A percentile compares a stretch with the other conserved stretches of the same genome.
phyloP scores from a whole-genome alignment of 2,113 vertebrate species.

The Pyrgilauda ruficollis region DNA sequence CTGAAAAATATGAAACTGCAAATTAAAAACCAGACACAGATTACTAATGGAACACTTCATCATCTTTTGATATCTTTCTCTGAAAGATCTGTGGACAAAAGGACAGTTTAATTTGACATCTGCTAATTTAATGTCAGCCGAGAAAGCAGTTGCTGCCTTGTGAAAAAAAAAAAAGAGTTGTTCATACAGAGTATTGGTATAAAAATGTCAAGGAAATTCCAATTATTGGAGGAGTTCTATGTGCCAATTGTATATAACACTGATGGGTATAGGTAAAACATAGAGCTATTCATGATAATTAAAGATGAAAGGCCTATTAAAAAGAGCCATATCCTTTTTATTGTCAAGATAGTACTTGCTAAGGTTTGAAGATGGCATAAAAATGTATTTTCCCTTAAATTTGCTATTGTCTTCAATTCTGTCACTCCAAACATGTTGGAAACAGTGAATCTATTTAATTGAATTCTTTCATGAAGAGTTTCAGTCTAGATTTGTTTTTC shows the following conservation, averaged over 20 bases:
- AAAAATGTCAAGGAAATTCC: background rate
- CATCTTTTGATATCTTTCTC: background rate
- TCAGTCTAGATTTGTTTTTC: conserved; percentile 12
- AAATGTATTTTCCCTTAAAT: background rate
- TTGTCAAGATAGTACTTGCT: background rate
- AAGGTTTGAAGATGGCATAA: background rate
- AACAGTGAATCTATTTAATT: conserved; percentile 14
- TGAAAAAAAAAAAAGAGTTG: background rate
- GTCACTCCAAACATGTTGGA: background rate
- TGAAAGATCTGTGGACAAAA: background rate
- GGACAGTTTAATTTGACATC: background rate
- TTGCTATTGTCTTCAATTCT: background rate
- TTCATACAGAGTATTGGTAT: background rate
- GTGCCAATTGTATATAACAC: background rate
- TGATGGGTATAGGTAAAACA: background rate
- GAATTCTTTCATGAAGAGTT: conserved; percentile 9
- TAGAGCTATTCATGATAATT: background rate
- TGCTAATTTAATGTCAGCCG: background rate
- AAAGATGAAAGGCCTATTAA: background rate
- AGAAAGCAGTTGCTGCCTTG: background rate
- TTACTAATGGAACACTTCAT: background rate
- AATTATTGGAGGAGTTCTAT: background rate
- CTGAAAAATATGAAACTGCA: background rate
- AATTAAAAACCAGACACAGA: background rate
- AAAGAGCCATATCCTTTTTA: background rate